Conservation (phyloP, 2,797 vertebrate species). For the Chrysocyon brachyurus region DNA sequence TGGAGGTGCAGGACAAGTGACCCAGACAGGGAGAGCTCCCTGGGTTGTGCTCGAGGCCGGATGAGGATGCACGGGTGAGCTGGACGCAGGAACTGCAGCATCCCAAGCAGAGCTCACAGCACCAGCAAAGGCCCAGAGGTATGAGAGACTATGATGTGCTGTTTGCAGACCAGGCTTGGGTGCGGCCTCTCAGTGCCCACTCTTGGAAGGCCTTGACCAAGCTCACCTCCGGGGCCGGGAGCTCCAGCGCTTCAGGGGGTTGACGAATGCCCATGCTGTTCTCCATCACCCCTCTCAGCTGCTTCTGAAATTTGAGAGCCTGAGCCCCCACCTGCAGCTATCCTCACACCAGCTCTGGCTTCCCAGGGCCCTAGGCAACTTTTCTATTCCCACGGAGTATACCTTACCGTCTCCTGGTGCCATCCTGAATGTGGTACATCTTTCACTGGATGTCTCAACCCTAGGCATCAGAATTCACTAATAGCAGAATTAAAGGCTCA, state of each 20-base stretch:
- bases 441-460: neutral
- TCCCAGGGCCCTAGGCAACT: neutral
- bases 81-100: neutral
- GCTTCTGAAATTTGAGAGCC: neutral
- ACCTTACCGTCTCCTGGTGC: neutral
- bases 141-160: neutral
- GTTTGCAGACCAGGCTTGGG: neutral
- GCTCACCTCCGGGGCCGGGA: neutral
- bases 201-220: neutral
- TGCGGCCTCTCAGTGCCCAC: neutral
- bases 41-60: rapidly evolving
- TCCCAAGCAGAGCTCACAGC: neutral
- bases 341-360: neutral
- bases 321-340: neutral
- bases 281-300: neutral
- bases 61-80: neutral
- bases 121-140: neutral
- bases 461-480: neutral
- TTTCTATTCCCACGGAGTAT: neutral
- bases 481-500: neutral
- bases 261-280: neutral
- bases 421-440: no score
- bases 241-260: no score
- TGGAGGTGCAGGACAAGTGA: neutral
- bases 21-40: no score